A percentile compares a stretch with the other conserved stretches of the same genome.
These are phyloP conservation scores for Junonia oenone DNA, from an alignment of 2,888 invertebrate species.

Conservation along the genomic window DNA sequence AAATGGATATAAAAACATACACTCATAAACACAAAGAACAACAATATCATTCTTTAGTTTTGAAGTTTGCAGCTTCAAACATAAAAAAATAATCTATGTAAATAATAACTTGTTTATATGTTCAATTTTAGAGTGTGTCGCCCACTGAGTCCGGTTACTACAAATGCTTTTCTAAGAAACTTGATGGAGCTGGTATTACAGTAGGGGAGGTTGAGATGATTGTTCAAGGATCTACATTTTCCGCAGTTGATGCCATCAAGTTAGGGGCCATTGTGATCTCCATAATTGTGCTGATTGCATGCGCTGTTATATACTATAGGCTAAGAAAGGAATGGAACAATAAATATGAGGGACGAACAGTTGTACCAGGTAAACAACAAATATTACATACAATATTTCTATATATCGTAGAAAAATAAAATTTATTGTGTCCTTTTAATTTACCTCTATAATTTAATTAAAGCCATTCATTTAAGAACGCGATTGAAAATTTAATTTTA, in stretches of 20 bases:
- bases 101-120: neutral
- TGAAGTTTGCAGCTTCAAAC: neutral
- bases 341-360: slow-evolving; percentile 58
- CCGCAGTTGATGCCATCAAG: slow-evolving; percentile 66
- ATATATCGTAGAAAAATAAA: no score
- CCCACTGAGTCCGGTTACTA: slow-evolving; percentile 82
- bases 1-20: no score
- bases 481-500: no score
- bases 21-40: no score
- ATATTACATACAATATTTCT: no score
- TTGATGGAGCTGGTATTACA: slow-evolving; percentile 71
- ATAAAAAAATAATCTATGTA: neutral
- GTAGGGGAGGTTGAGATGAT: slow-evolving; percentile 81
- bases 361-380: slow-evolving; percentile 52
- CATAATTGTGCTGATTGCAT: slow-evolving; percentile 61
- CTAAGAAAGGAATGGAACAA: slow-evolving; percentile 60
- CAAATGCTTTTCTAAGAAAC: slow-evolving; percentile 81
- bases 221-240: slow-evolving; percentile 68
- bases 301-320: slow-evolving; percentile 63
- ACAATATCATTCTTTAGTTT: no score
- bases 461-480: no score
- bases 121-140: slow-evolving; percentile 79
- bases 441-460: no score
- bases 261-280: slow-evolving; percentile 66
- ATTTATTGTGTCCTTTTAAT: no score